phyloP scores from a whole-genome alignment of 1,140 invertebrate species.

The Tetraneura akinire region DNA sequence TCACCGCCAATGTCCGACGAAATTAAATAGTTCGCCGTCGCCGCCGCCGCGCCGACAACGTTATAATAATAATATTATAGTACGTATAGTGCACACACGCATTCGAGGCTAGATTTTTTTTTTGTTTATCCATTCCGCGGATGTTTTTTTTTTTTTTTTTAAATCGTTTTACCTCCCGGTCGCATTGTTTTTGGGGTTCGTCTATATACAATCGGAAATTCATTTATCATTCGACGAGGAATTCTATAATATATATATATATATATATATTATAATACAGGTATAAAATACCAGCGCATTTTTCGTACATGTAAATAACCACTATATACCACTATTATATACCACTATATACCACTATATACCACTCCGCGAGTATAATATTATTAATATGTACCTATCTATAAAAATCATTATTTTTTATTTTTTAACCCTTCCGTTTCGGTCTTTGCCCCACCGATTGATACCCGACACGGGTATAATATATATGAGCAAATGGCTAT shows the following conservation, averaged over 20 bases:
- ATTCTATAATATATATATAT: no score
- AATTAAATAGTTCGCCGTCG: constrained; percentile 7
- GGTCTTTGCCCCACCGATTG: no score
- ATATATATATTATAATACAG: no score
- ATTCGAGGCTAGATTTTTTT: background rate
- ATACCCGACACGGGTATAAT: no score
- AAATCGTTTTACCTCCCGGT: background rate
- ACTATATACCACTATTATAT: no score
- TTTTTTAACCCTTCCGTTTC: no score
- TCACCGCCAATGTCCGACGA: background rate
- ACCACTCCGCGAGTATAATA: no score
- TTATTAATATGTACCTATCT: no score
- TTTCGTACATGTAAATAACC: no score
- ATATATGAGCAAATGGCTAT: no score
- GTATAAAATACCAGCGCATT: background rate
- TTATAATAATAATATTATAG: background rate
- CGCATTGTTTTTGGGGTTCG: background rate
- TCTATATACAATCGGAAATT: background rate
- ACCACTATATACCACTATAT: no score
- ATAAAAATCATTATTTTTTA: no score
- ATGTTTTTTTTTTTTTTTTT: constrained; percentile 19
- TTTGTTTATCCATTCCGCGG: background rate
- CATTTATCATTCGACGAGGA: background rate
- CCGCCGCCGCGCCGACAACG: background rate
- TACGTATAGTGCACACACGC: background rate